phyloP scores from a whole-genome alignment of 2,888 invertebrate species.

The Therioaphis trifolii region DNA sequence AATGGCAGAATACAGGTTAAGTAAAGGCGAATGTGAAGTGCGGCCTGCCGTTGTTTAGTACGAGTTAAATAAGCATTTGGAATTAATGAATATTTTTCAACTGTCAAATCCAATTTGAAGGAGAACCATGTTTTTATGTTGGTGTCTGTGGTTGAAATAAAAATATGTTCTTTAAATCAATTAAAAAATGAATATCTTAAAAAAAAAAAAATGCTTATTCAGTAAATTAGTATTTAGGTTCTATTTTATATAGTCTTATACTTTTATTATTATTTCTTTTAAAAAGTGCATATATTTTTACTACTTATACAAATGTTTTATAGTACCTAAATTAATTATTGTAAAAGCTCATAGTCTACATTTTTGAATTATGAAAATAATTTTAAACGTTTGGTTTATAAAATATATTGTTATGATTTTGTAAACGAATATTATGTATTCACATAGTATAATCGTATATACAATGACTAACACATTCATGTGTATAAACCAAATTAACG shows the following conservation, averaged over 20 bases:
- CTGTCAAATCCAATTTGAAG: constrained; percentile 9
- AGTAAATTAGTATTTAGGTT: constrained; percentile 24
- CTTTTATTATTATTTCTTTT: constrained; percentile 30
- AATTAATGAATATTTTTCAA: background rate
- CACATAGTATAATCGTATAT: too few relatives aligned
- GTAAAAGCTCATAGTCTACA: constrained; percentile 19
- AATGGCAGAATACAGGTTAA: constrained; percentile 93
- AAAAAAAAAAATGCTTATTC: background rate
- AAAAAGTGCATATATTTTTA: constrained; percentile 50
- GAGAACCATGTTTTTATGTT: background rate
- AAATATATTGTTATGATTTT: constrained; percentile 17
- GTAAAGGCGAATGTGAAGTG: constrained; percentile 85
- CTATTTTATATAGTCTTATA: constrained; percentile 42
- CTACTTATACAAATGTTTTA: constrained; percentile 51
- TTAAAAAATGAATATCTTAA: constrained; percentile 13
- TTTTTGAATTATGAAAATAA: background rate
- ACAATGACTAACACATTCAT: background rate
- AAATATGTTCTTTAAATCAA: constrained; percentile 40
- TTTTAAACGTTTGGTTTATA: background rate
- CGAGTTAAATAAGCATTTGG: constrained; percentile 16
- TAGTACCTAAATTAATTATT: background rate
- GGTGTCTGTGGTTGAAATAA: constrained; percentile 2
- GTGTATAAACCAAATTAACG: background rate
- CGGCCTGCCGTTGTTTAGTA: constrained; percentile 70
- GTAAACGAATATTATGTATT: background rate